Evolutionary conservation across 1,140 invertebrate genomes (phyloP).

Genomic region (Trissolcus basalis): DNA sequence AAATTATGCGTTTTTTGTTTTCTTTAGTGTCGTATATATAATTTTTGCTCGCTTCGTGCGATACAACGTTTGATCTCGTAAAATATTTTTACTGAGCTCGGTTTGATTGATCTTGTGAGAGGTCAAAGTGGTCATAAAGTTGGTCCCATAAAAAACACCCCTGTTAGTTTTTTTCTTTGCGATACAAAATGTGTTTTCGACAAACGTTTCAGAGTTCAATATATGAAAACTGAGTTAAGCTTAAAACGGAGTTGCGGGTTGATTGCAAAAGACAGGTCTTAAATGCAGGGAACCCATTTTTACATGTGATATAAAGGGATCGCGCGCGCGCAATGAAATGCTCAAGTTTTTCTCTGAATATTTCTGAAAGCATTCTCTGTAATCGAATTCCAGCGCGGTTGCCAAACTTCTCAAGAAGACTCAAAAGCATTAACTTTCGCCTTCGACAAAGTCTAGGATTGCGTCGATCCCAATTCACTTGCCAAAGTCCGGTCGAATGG

Average conservation of each 20-base stretch:
- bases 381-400: constrained; percentile 56
- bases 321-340: constrained; percentile 27
- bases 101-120: constrained; percentile 28
- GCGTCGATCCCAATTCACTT: constrained; percentile 55
- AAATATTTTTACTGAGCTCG: constrained; percentile 16
- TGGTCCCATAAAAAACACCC: constrained; percentile 30
- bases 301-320: constrained; percentile 28
- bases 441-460: constrained; percentile 53
- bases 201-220: constrained; percentile 7
- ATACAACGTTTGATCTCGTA: constrained; percentile 23
- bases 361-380: constrained; percentile 43
- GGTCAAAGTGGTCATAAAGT: constrained; percentile 22
- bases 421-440: constrained; percentile 56
- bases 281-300: constrained; percentile 14
- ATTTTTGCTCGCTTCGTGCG: too few species aligned
- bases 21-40: too few species aligned
- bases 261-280: neutral
- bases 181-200: constrained; percentile 13
- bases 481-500: constrained; percentile 51
- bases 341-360: constrained; percentile 53
- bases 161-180: constrained; percentile 20
- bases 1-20: too few species aligned
- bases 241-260: neutral
- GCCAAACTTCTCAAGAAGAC: constrained; percentile 54
- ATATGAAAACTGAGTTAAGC: too few species aligned